Base-by-base conservation (phyloP, 2,888 invertebrate species). In the Serrognathus titanus region DNA sequence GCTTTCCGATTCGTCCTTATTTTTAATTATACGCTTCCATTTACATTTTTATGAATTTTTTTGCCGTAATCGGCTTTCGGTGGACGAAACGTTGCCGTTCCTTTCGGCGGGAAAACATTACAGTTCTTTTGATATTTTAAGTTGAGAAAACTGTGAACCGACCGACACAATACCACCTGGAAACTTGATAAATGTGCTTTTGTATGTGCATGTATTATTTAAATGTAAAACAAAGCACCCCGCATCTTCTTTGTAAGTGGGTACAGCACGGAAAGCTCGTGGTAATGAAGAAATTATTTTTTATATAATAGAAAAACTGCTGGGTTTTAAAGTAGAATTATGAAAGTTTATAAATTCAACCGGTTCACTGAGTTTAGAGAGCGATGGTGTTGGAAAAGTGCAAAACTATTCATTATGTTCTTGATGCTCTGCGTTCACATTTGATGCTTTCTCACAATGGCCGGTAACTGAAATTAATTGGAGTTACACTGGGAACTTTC, bases 151-250 rank as follows among this genome's bases (percentile, higher is more conserved):
- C 37, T 48, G 37, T 37, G 37, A 16, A 16, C 35, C 48, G 20
- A 24, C 11, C 48, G 31, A 37, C 37, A 48, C 36, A 37, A 37
- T n/a, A 36, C 35, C 16, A 36, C 48, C 13, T 48, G 48, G 31
- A 48, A 37, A 48, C 37, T 48, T 36, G 48, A 37, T 48, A 48
- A 48, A 48, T 37, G 36, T 48, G 38, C 48, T 48, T 48, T 48
- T 48, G 13, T 38, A 16, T 38, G 13, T 48, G 48, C 48, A 48
- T 48, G 24, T 31, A 31, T 31, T 36, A 48, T 48, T 48, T 48
- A 48, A 36, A 48, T 48, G 48, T 48, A 48, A 48, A 48, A 36
- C 48, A 20, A 48, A 37, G 48, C 31, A 41, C 41, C 13, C 8
- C 41, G n/a, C 16, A 16, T 16, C 16, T 16, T 2, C 16, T 16